These are phyloP conservation scores for Pediacus dermestoides DNA, from an alignment of 2,888 invertebrate genomes.

Conservation along the genomic window DNA sequence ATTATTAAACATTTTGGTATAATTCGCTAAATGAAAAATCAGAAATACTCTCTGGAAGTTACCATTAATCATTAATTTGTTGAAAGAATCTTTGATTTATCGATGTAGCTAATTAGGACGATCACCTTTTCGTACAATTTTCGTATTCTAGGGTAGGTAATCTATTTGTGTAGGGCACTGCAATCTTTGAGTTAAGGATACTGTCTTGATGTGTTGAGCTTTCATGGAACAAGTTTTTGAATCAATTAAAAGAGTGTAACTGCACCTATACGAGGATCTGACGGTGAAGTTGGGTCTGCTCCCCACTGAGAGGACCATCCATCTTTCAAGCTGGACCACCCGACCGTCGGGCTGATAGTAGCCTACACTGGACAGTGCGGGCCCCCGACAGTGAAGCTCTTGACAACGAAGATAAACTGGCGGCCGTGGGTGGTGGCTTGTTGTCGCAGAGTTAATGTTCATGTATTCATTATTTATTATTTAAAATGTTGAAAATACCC, in stretches of 20 bases:
- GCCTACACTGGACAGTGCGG: constrained; percentile 37
- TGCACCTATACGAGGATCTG: constrained; percentile 20
- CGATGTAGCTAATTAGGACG: too few species aligned
- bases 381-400: constrained; percentile 44
- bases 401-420: constrained; percentile 47
- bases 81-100: too few species aligned
- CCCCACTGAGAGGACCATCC: constrained; percentile 39
- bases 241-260: constrained; percentile 34
- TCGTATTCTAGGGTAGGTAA: too few species aligned
- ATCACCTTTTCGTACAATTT: too few species aligned
- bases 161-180: too few species aligned
- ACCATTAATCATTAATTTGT: too few species aligned
- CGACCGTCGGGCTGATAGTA: constrained; percentile 41
- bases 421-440: constrained; percentile 49
- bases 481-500: constrained; percentile 15
- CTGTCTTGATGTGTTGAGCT: too few species aligned
- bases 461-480: constrained; percentile 46
- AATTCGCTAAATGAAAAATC: too few species aligned
- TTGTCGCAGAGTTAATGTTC: constrained; percentile 48
- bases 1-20: too few species aligned
- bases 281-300: constrained; percentile 28
- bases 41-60: too few species aligned
- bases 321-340: constrained; percentile 43
- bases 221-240: constrained; percentile 12
- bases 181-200: too few species aligned